Conservation (phyloP, 2,113 vertebrate species). For the Heterotilapia buettikoferi region DNA sequence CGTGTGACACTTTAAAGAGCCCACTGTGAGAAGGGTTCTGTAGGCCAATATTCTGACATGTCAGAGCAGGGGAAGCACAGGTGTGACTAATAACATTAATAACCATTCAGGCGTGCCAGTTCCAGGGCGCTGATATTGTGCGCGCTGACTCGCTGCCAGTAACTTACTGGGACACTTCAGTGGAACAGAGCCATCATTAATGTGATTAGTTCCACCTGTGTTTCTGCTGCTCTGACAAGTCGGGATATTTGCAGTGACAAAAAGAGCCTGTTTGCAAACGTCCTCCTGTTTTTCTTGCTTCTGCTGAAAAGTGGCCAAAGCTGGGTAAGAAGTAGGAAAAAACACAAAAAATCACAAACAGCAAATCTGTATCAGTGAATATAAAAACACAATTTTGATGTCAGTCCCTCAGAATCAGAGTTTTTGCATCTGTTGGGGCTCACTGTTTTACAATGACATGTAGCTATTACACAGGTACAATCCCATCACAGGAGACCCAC, state of each 20-base stretch:
- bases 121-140: background rate
- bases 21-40: background rate
- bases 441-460: background rate
- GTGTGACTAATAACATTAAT: slow-evolving; percentile 29
- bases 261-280: background rate
- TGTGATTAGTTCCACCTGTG: slow-evolving; percentile 21
- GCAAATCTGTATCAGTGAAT: background rate
- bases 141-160: background rate
- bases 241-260: background rate
- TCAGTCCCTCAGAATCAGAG: background rate
- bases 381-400: background rate
- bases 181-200: slow-evolving; percentile 6
- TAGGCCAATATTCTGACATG: background rate
- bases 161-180: background rate
- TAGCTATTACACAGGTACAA: background rate
- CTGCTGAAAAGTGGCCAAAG: background rate
- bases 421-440: background rate
- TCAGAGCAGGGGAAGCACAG: background rate
- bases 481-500: background rate
- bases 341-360: fast-evolving
- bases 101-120: slow-evolving; percentile 4
- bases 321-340: background rate
- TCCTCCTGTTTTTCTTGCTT: background rate
- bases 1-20: background rate
- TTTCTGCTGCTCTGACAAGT: background rate